Conservation (phyloP, 2,113 vertebrate genomes). For the Colinus virginianus region DNA sequence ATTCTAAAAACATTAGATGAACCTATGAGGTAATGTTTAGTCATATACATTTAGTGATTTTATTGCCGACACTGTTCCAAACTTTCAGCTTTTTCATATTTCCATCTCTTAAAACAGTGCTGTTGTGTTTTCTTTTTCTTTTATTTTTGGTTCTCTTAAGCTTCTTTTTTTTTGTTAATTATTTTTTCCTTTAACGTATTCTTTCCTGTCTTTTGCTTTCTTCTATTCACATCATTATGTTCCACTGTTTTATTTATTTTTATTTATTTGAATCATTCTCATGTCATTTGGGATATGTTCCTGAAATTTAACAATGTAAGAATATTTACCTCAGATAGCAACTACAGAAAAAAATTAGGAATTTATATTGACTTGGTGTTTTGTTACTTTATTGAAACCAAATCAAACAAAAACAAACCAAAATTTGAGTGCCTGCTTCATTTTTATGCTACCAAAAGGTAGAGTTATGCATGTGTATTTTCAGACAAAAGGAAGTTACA, state of each 20-base stretch:
- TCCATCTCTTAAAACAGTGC: not conserved
- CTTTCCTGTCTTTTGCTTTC: not conserved
- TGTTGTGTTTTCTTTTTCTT: too few species aligned
- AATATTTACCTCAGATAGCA: not conserved
- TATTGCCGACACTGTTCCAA: not conserved
- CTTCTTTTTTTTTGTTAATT: not conserved
- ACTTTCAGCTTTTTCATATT: accelerated
- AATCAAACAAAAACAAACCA: not conserved
- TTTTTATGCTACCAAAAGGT: not conserved
- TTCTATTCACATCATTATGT: not conserved
- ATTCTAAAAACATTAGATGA: not conserved
- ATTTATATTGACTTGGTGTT: not conserved
- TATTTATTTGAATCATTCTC: not conserved
- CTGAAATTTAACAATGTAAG: not conserved
- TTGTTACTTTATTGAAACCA: not conserved
- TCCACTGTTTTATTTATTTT: not conserved
- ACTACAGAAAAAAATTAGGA: not conserved
- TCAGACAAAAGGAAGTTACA: slow-evolving; percentile 10
- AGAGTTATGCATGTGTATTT: not conserved
- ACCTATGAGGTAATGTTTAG: not conserved
- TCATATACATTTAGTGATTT: not conserved
- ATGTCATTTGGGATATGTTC: not conserved
- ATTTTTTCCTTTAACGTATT: accelerated
- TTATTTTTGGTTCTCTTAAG: not conserved
- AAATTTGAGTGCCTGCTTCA: not conserved